phyloP scores from a whole-genome alignment of 2,113 vertebrate genomes.

The Apeltes quadracus region DNA sequence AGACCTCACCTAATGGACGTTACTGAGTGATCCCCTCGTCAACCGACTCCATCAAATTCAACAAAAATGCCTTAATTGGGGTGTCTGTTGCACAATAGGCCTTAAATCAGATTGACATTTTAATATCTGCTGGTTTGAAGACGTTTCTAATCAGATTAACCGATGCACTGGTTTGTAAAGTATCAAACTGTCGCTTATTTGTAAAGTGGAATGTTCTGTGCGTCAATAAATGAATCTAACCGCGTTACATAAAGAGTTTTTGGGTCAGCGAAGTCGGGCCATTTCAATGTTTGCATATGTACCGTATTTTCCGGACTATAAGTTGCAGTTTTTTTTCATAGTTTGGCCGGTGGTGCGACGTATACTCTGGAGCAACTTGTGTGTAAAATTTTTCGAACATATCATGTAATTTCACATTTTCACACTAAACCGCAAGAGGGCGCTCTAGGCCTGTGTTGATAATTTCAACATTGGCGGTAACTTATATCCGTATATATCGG shows the following conservation, averaged over 20 bases:
- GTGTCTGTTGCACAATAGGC: conserved; percentile 54
- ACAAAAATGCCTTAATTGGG: conserved; percentile 63
- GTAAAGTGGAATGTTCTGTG: conserved; percentile 3
- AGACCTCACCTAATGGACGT: conserved; percentile 50
- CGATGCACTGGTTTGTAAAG: background rate
- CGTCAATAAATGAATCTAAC: background rate
- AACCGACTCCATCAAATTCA: conserved; percentile 59
- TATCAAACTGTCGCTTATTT: conserved; percentile 16
- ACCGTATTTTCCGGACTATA: too few relatives aligned
- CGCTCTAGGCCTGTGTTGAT: too few relatives aligned
- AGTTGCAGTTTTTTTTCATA: too few relatives aligned
- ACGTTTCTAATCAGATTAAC: conserved; percentile 52
- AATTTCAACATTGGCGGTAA: too few relatives aligned
- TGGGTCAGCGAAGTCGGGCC: too few relatives aligned
- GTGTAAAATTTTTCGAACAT: too few relatives aligned
- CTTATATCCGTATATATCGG: too few relatives aligned
- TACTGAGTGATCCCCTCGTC: conserved; percentile 43
- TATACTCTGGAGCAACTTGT: too few relatives aligned
- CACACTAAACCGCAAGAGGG: too few relatives aligned
- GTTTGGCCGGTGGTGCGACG: too few relatives aligned
- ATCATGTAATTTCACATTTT: too few relatives aligned
- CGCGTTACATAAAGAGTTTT: too few relatives aligned
- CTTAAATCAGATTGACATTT: conserved; percentile 57
- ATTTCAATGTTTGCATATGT: background rate
- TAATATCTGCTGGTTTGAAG: conserved; percentile 56